These are phyloP conservation scores for Zosterops lateralis DNA, from an alignment of 2,113 vertebrate genomes.

Conservation along the genomic window DNA sequence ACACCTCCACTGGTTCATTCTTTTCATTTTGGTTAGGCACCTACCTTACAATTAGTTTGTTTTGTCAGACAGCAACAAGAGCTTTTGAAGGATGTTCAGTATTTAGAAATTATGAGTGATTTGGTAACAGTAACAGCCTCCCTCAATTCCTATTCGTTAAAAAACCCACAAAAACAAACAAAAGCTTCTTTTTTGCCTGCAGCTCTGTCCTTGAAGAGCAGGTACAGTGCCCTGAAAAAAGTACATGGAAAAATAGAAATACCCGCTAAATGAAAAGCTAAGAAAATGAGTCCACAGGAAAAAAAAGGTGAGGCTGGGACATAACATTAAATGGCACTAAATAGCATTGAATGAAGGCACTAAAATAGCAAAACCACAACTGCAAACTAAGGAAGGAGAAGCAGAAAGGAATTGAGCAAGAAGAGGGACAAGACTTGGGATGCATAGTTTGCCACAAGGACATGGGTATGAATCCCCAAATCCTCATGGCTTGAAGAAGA, in stretches of 20 bases:
- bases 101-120: background rate
- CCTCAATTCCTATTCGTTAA: background rate
- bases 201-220: background rate
- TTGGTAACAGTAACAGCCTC: background rate
- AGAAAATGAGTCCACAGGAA: background rate
- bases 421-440: background rate
- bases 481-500: background rate
- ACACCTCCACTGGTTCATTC: background rate
- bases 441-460: background rate
- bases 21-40: background rate
- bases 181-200: background rate
- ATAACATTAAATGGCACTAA: fast-evolving
- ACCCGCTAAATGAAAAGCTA: background rate
- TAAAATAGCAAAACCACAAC: background rate
- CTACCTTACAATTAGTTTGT: background rate
- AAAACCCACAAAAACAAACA: background rate
- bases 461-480: background rate
- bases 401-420: background rate
- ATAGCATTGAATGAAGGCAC: background rate
- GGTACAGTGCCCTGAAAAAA: background rate
- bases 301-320: background rate
- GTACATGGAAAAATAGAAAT: background rate
- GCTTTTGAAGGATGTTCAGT: background rate
- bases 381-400: background rate
- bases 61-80: background rate